phyloP scores from a whole-genome alignment of 2,797 vertebrate species.

The Artibeus lituratus region DNA sequence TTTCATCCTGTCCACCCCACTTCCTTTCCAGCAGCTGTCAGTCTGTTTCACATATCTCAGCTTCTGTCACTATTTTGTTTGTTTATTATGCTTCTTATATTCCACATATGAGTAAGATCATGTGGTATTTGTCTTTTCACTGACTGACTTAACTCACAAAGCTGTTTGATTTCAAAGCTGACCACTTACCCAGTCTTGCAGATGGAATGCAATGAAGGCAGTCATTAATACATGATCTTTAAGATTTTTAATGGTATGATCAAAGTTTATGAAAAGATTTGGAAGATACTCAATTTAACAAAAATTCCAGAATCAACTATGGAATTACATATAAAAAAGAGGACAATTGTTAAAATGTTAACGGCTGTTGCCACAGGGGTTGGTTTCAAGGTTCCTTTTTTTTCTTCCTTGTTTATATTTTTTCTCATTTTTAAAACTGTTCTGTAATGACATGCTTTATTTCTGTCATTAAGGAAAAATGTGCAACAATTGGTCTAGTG shows the following conservation, averaged over 20 bases:
- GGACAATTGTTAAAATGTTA: background rate
- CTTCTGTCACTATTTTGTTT: background rate
- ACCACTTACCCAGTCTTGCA: background rate
- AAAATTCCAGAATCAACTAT: background rate
- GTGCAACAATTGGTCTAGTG: background rate
- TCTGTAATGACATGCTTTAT: background rate
- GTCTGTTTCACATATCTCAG: background rate
- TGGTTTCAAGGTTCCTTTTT: background rate
- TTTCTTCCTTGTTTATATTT: background rate
- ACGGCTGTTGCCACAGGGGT: background rate
- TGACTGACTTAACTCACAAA: background rate
- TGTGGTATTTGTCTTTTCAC: background rate
- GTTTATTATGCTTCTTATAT: background rate
- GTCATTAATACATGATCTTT: background rate
- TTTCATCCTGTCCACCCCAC: background rate
- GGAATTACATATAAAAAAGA: background rate
- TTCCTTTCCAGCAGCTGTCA: background rate
- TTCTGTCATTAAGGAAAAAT: background rate
- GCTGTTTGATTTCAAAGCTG: background rate
- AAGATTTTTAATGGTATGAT: background rate
- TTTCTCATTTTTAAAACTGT: background rate
- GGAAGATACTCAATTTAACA: background rate
- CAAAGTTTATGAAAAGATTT: background rate
- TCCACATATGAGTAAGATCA: background rate
- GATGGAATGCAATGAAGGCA: background rate